These are phyloP conservation scores for Ophion obscuratus DNA, from an alignment of 2,888 invertebrate species.

Conservation along the genomic window DNA sequence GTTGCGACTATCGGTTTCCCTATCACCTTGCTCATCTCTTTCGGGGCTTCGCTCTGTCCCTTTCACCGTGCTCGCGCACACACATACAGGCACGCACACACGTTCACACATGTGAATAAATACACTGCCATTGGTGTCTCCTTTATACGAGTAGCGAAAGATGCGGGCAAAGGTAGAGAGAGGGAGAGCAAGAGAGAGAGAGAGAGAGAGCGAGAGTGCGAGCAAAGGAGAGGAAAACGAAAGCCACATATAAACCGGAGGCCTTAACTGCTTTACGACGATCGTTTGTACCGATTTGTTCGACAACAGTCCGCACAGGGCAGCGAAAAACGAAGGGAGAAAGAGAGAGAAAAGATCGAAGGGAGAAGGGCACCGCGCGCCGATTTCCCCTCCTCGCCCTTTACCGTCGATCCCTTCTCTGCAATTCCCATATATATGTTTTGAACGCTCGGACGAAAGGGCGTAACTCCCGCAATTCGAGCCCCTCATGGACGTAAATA, in stretches of 20 bases:
- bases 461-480: not conserved
- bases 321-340: constrained; percentile 48
- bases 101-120: constrained; percentile 14
- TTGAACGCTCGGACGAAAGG: not conserved
- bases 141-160: constrained; percentile 49
- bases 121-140: constrained; percentile 8
- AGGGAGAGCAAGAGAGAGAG: not conserved
- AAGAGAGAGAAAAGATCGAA: constrained; percentile 48
- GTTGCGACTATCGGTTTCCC: constrained; percentile 81
- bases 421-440: not conserved
- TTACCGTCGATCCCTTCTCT: constrained; percentile 41
- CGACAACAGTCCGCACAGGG: constrained; percentile 77
- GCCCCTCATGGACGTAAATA: not conserved
- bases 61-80: not conserved
- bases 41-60: constrained; percentile 69
- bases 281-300: constrained; percentile 84
- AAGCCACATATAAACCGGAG: constrained; percentile 74
- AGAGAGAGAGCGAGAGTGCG: constrained; percentile 1
- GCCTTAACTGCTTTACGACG: constrained; percentile 83
- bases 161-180: not conserved
- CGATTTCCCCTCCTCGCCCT: constrained; percentile 58
- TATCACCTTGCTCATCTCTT: constrained; percentile 80
- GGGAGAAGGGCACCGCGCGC: constrained; percentile 53
- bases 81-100: not conserved
- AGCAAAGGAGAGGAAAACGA: constrained; percentile 47